Evolutionary conservation across 1,140 invertebrate species (phyloP).

Genomic region (Dendrolimus punctatus): DNA sequence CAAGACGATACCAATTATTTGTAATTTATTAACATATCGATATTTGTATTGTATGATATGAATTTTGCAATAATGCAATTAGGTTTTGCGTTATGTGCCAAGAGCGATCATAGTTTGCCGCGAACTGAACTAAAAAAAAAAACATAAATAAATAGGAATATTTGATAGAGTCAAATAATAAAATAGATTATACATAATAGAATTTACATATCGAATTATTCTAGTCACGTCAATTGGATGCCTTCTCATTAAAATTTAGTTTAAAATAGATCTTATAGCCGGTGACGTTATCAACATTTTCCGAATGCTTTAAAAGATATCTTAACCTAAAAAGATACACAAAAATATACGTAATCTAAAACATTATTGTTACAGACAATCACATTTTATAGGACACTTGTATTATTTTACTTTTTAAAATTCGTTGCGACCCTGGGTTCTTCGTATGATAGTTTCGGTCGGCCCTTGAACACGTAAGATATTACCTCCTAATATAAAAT

Average conservation of each 20-base stretch:
- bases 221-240: no score
- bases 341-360: conserved; percentile 68
- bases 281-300: conserved; percentile 42
- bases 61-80: no score
- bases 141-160: no score
- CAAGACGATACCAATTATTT: no score
- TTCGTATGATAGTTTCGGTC: conserved; percentile 20
- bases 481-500: conserved; percentile 15
- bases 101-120: no score
- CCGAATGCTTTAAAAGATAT: conserved; percentile 38
- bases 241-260: not conserved
- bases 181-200: no score
- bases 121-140: no score
- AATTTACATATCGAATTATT: no score
- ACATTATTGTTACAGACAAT: conserved; percentile 68
- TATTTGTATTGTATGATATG: no score
- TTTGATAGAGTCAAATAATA: no score
- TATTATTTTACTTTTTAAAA: conserved; percentile 56
- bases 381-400: conserved; percentile 65
- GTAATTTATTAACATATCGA: no score
- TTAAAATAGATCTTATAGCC: conserved; percentile 11
- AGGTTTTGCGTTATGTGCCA: no score
- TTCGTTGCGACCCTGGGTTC: conserved; percentile 51
- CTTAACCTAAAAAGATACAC: conserved; percentile 66
- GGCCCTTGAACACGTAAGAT: conserved; percentile 32